Base-by-base conservation (phyloP, 1,140 invertebrate species). In the Ceratitis capitata region DNA sequence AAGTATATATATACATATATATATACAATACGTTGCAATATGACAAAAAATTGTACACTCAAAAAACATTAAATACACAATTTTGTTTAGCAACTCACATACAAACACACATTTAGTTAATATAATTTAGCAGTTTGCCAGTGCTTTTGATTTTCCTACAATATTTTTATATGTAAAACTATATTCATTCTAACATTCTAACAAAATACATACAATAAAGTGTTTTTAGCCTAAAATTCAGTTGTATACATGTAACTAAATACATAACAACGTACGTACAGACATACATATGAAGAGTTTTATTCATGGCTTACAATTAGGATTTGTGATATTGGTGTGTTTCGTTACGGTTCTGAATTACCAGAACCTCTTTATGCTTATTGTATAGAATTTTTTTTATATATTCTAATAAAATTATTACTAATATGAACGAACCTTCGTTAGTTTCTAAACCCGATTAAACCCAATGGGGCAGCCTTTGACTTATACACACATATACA, bases 281-380 rank as follows among this genome's bases (percentile, higher is more conserved):
- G 6, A 14, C 35, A 5, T 64, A 58, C 23, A 26, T 26, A 58
- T 58, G 56, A n/a, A n/a, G n/a, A n/a, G n/a, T n/a, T n/a, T n/a
- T n/a, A n/a, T n/a, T n/a, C 39, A 42, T 47, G 32, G 0, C n/a
- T 78, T 78, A 78, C 42, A 45, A 12, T 14, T 78, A 78, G 2
- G 69, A 78, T 78, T 78, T 69, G 39, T 78, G 69, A 78, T 78
- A 78, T 78, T 78, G 69, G 69, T 78, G 69, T 78, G 69, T 16
- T 78, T 78, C 39, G 69, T 78, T 78, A 78, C 69, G 23, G 69
- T 78, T 78, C 69, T 23, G 69, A 78, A 78, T 78, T 78, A 78
- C 39, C 39, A 78, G 42, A 78, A 45, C 69, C 45, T 78, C 9
- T 23, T 78, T 78, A 69, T 10, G 3, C 9, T 14, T 58, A 23